Evolutionary conservation across 2,113 vertebrate genomes (phyloP), one percentile per base, ranked within the genome.

Genomic region (Fregetta grallaria): DNA sequence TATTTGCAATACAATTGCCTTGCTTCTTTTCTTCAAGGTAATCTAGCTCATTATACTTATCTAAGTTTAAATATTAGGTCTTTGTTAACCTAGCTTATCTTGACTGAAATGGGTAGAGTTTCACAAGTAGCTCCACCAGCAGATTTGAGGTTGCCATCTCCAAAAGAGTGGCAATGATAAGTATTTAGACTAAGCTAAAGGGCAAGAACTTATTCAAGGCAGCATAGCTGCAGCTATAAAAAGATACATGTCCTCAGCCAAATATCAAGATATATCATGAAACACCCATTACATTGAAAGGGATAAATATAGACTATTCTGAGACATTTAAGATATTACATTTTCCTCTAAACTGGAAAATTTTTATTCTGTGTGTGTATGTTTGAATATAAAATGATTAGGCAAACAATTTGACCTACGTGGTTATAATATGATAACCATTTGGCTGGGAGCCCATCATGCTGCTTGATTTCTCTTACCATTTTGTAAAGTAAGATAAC

Each of bases 351-450:
- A 87, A 73, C 3, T 18, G 9, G 23, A 76, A 65, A 29, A 3
- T 19, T 36, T 89, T 75, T 85, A 58, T 82, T 87, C 50, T 29
- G 0, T 63, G 13, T 76, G 21, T 65, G 6, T 63, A 42, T 49
- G n/a, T 72, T 89, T 87, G 23, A 85, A 72, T 78, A 82, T 56
- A 63, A 94, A 93, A 23, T n/a, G 36, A 77, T 70, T 94, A 89
- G 80, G 32, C 59, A 94, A 97, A 83, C 66, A 67, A 18, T 93
- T 90, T 96, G 89, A 93, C 94, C 76, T 49, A 84, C 67, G 86
- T 74, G 55, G 70, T 84, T 95, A 94, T 86, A 92, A 85, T 53
- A 68, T 9, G 86, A 92, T 94, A 93, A 97, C 49, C 36, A 23
- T 36, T 77, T 94, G 96, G 76, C 94, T 65, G 19, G 61, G 27